Base-by-base conservation (phyloP, 2,888 invertebrate species). In the Pammene aurita region DNA sequence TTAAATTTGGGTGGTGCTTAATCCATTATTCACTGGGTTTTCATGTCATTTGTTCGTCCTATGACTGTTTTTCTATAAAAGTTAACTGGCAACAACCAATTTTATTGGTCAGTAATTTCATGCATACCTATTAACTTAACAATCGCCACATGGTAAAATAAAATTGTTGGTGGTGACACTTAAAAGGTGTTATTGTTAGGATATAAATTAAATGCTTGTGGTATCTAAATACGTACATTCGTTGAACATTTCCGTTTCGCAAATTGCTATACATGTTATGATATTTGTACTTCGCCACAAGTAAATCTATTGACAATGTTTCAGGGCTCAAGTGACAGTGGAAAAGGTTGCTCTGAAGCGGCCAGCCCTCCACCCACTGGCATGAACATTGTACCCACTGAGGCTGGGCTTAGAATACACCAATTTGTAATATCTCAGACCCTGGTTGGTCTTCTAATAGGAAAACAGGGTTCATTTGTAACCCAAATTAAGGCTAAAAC, bases 391-490 rank as follows among this genome's bases (percentile, higher is more conserved):
- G 90, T 92, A 75, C 85, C 88, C 70, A 83, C 87, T 63, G 85
- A 90, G 72, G 81, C 86, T 50, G 91, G 92, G 7, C 85, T 94
- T 74, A 89, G 92, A 76, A 91, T 92, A 88, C 96, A 95, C 82
- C 95, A 97, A 83, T 97, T 97, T 88, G 90, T 95, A 75, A 94
- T 97, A 80, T 95, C 96, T 52, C 95, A 95, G 81, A 89, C 93
- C 67, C 90, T 97, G 73, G 97, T 98, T 70, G 98, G 98, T 16
- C 94, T 96, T 69, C 93, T 98, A 76, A 98, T 98, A 84, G 98
- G 98, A 50, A 95, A 95, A 78, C 94, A 95, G 77, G 98, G 98
- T 54, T 92, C 94, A 50, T 96, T 96, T 88, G 95, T 98, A n/a
- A 95, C 96, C 74, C 94, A 94, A 79, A 96, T 97, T 74, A 96